Evolutionary conservation across 2,888 invertebrate genomes (phyloP), one percentile per base, ranked within the genome.

Genomic region (Sinopyrophorus schimmeli): DNA sequence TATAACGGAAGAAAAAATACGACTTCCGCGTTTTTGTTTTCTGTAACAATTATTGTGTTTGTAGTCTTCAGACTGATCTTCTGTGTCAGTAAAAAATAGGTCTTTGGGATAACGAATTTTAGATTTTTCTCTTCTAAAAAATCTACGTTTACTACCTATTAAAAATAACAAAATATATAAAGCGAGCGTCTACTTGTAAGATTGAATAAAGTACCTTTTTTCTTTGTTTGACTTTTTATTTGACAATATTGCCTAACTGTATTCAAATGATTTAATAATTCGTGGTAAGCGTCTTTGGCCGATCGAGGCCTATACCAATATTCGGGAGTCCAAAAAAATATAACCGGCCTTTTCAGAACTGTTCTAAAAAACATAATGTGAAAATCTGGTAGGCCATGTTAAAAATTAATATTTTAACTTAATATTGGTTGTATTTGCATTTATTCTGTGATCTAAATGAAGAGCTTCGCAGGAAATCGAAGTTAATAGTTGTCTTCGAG

Each of bases 321-420:
- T 20, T 77, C 76, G 1, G 78, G 76, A 0, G 79, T 80, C 80
- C 80, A 80, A 57, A 80, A 80, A 3, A 77, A 64, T 10, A 77
- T 63, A 0, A 75, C 67, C 0, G 73, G 72, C 14, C 67, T 64
- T 53, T 65, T 67, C 3, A 65, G 63, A 11, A 58, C 42, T 12
- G 58, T 57, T 26, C 62, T 64, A 10, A 1, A 41, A 37, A 14
- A 3, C 2, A 3, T 5, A 14, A 9, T 10, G 4, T 12, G 12
- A 7, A 14, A 6, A 16, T 14, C n/a, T 6, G 5, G 26, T 18
- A 23, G 10, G 2, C 26, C 1, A 28, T n/a, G n/a, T 10, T 10
- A 14, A 28, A 23, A 7, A 14, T n/a, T 31, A 24, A 14, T 1
- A 38, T 10, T 15, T 6, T 21, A 54, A 58, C 62, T 62, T 64